phyloP scores from a whole-genome alignment of 2,797 vertebrate genomes.

The Cyprinodon diabolis region DNA sequence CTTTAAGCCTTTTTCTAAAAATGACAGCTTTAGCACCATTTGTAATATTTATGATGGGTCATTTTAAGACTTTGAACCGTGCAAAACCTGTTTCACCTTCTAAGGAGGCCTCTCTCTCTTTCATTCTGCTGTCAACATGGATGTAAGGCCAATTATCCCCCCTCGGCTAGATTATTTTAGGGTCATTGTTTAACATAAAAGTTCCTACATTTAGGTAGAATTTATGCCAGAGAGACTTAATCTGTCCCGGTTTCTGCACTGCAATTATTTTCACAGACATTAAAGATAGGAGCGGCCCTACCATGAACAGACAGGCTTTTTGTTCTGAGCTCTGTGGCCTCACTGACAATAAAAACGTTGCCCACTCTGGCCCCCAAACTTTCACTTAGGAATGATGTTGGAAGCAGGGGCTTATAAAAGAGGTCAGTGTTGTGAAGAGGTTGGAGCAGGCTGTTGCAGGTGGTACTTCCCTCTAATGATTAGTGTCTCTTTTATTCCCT shows the following conservation, averaged over 20 bases:
- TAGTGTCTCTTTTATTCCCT: not conserved
- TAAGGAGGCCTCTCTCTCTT: slow-evolving; percentile 20
- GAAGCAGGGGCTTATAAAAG: slow-evolving; percentile 48
- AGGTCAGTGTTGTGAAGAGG: slow-evolving; percentile 18
- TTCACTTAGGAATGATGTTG: slow-evolving; percentile 40
- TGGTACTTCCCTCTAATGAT: slow-evolving; percentile 28
- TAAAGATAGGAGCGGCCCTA: slow-evolving; percentile 23
- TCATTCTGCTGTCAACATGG: slow-evolving; percentile 39
- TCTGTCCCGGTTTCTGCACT: slow-evolving; percentile 16
- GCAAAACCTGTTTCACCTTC: slow-evolving; percentile 52
- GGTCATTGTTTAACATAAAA: not conserved
- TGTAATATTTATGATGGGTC: slow-evolving; percentile 65
- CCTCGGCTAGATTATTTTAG: not conserved
- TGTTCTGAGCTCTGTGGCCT: slow-evolving; percentile 48
- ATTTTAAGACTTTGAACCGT: slow-evolving; percentile 73
- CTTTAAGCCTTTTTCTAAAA: slow-evolving; percentile 61
- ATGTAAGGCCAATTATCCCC: not conserved
- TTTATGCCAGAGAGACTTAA: slow-evolving; percentile 10
- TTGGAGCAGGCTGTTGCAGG: slow-evolving; percentile 24
- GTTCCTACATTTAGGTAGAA: slow-evolving; percentile 8
- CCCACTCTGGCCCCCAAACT: slow-evolving; percentile 34
- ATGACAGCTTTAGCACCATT: slow-evolving; percentile 71
- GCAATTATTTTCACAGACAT: slow-evolving; percentile 18
- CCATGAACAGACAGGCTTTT: slow-evolving; percentile 44
- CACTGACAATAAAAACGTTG: slow-evolving; percentile 25